Percentiles rank a stretch among this genome's conserved stretches.
Conservation (phyloP, 2,113 vertebrate genomes). For the Amia ocellicauda region DNA sequence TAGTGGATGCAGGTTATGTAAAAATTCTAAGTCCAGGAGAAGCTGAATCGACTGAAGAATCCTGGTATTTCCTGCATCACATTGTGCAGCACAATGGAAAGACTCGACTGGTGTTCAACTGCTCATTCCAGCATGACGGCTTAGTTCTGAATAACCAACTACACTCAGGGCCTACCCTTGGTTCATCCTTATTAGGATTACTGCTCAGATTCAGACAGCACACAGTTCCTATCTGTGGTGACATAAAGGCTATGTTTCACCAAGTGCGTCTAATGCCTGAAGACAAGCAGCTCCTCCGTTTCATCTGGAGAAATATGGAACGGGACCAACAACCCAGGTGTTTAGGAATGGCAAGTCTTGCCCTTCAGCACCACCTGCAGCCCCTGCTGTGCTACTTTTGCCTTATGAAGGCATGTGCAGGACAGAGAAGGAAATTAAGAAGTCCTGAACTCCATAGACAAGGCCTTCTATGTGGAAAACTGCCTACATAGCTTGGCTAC, state of each 20-base stretch:
- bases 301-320: slow-evolving; percentile 12
- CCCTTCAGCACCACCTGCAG: slow-evolving; percentile 7
- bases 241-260: slow-evolving; percentile 32
- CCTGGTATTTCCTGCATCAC: slow-evolving; percentile 20
- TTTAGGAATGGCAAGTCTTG: slow-evolving; percentile 16
- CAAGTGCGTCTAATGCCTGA: slow-evolving; percentile 14
- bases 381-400: slow-evolving; percentile 14
- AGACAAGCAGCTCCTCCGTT: slow-evolving; percentile 1
- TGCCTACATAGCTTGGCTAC: not conserved
- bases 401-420: slow-evolving; percentile 8
- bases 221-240: slow-evolving; percentile 4
- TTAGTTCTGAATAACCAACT: slow-evolving; percentile 10
- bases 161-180: slow-evolving; percentile 1
- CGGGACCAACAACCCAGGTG: not conserved
- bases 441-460: not conserved
- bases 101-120: too few species aligned
- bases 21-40: not conserved
- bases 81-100: slow-evolving; percentile 23
- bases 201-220: slow-evolving; percentile 14
- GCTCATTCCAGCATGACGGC: not conserved
- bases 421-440: not conserved
- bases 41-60: not conserved
- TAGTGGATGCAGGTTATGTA: slow-evolving; percentile 10
- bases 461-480: slow-evolving; percentile 3
- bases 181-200: slow-evolving; percentile 4